Conservation (phyloP, 2,888 invertebrate genomes). For the Drosophila rubida region DNA sequence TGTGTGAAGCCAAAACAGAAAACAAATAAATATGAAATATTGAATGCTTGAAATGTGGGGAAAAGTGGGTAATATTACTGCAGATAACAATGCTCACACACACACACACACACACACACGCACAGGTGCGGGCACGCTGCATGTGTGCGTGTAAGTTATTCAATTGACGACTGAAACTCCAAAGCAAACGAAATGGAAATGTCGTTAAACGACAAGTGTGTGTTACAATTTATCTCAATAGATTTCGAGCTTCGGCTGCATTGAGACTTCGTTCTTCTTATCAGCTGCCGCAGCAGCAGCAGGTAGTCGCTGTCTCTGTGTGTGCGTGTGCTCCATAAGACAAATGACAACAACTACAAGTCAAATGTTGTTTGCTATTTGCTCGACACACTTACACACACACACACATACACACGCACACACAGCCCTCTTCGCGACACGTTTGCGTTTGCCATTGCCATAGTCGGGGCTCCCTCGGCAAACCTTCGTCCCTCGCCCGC, state of each 20-base stretch:
- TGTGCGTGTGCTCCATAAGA: slow-evolving; percentile 30
- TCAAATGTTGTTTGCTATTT: slow-evolving; percentile 63
- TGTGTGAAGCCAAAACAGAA: slow-evolving; percentile 38
- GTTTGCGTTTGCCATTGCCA: slow-evolving; percentile 36
- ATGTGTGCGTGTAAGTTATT: slow-evolving; percentile 69
- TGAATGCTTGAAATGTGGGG: slow-evolving; percentile 69
- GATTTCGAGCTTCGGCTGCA: slow-evolving; percentile 39
- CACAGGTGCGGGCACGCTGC: slow-evolving; percentile 9
- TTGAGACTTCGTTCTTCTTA: slow-evolving; percentile 43
- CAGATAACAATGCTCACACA: slow-evolving; percentile 49
- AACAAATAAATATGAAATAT: slow-evolving; percentile 79
- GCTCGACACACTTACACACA: slow-evolving; percentile 47
- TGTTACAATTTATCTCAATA: slow-evolving; percentile 75
- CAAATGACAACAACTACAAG: slow-evolving; percentile 57
- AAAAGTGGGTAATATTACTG: slow-evolving; percentile 69
- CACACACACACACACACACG: slow-evolving; percentile 26
- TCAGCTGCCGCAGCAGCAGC: slow-evolving; percentile 60
- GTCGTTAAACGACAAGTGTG: slow-evolving; percentile 29
- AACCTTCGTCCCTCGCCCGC: not conserved
- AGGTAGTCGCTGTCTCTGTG: slow-evolving; percentile 28
- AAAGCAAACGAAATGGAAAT: slow-evolving; percentile 56
- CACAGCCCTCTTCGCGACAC: slow-evolving; percentile 45
- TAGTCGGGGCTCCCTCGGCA: slow-evolving; percentile 4
- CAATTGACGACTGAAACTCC: slow-evolving; percentile 42
- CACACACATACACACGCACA: slow-evolving; percentile 15